Base-by-base conservation (phyloP, 37 sponge, comb jelly and placozoan genomes). In the Aplysina aerophoba region DNA sequence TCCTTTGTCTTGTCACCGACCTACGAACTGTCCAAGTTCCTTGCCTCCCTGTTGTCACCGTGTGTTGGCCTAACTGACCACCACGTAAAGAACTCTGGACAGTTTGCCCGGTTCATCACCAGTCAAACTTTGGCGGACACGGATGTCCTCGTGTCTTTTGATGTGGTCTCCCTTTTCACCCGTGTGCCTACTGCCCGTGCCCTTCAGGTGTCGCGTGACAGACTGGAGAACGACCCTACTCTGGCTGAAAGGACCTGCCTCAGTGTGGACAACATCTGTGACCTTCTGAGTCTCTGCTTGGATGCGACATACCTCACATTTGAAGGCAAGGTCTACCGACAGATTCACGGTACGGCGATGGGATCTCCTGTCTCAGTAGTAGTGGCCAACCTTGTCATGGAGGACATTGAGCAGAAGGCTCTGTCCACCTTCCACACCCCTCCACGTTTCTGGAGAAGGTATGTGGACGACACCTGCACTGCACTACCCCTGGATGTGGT, bases 371-470 rank as follows among this genome's bases (percentile, higher is more conserved):
- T 85, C 0, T 85, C 85, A 22, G 75, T 85, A n/a, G 41, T 37
- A 0, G 85, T 85, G 22, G 75, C 85, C 15, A 73, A 85, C 75
- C 85, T 85, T 40, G 85, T 75, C 38, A 85, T 85, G 85, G 85
- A 75, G 38, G 74, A 85, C 15, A 55, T 50, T 56, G 55, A 79
- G 80, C 55, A 79, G 38, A 21, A 79, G 27, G 28, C 80, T 13
- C 55, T 56, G 50, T 11, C n/a, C 8, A 8, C 50, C 8, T 44
- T 44, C 50, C 50, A 44, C 50, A 44, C 50, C 50, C 50, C 50
- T 44, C 3, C 50, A 44, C 50, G 8, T 44, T 44, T 44, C 8
- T 44, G 50, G 50, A 44, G 50, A 44, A 44, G 50, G 8, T 44
- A 44, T 44, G 50, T 44, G 8, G 50, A 44, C 50, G 50, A 44